A percentile compares a stretch with the other conserved stretches of the same genome.
Conservation (phyloP, 92 coral and sea anemone genomes). For the Zoanthus sansibaricus region DNA sequence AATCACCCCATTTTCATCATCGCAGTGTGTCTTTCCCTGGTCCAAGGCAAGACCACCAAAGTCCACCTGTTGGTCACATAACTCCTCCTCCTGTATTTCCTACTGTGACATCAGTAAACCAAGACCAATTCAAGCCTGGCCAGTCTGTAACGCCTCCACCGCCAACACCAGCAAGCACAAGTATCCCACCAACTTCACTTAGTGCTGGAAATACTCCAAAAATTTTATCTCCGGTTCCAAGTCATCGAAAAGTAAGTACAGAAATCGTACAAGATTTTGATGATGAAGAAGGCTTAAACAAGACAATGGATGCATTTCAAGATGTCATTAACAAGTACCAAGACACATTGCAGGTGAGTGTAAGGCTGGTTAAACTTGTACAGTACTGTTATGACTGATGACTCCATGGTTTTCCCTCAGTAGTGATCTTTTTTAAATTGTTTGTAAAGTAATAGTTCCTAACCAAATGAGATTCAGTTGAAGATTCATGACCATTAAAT, state of each 20-base stretch:
- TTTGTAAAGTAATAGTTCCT: no score
- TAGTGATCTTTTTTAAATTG: no score
- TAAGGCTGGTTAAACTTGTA: no score
- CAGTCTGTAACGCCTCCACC: slow-evolving; percentile 76
- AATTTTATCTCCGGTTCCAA: slow-evolving; percentile 76
- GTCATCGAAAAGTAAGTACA: slow-evolving; percentile 52
- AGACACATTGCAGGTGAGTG: slow-evolving; percentile 61
- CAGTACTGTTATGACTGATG: no score
- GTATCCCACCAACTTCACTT: slow-evolving; percentile 61
- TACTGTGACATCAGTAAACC: slow-evolving; percentile 30
- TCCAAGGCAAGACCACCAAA: slow-evolving; percentile 13
- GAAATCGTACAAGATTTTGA: slow-evolving; percentile 64
- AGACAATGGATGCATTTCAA: slow-evolving; percentile 95
- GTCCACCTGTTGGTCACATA: slow-evolving; percentile 42
- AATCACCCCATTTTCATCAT: slow-evolving; percentile 52
- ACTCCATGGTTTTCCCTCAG: no score
- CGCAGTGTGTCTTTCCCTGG: slow-evolving; percentile 37
- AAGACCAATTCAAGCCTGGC: slow-evolving; percentile 26
- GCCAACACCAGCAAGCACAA: slow-evolving; percentile 27
- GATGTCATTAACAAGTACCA: slow-evolving; percentile 86
- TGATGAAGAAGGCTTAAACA: slow-evolving; percentile 86
- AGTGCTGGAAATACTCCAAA: slow-evolving; percentile 95
- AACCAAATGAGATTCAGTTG: no score
- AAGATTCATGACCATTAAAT: no score
- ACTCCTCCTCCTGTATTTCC: slow-evolving; percentile 66